These are phyloP conservation scores for Harmothoe impar DNA, from an alignment of 2,888 invertebrate species.

Conservation along the genomic window DNA sequence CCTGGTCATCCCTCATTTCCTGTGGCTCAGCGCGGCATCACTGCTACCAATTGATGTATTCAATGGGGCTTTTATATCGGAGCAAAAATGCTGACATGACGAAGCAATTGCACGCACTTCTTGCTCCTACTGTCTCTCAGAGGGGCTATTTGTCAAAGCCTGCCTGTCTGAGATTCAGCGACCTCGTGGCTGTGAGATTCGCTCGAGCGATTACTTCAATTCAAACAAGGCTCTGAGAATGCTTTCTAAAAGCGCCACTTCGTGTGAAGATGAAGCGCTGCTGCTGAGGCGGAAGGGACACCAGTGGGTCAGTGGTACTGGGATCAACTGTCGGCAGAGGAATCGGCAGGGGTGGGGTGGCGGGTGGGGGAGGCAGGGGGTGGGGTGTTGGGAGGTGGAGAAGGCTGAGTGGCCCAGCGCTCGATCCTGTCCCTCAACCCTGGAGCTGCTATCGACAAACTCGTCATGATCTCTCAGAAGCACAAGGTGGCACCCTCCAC, in stretches of 20 bases:
- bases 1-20: constrained; percentile 5
- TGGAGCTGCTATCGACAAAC: neutral
- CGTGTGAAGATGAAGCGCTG: neutral
- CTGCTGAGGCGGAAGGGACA: neutral
- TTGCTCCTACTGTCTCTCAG: neutral
- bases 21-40: neutral
- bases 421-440: too few relatives aligned
- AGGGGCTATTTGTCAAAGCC: constrained; percentile 20
- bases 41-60: constrained; percentile 5
- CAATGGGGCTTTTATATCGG: neutral
- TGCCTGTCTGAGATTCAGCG: neutral
- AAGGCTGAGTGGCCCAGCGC: neutral
- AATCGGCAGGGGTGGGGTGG: neutral
- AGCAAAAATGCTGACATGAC: neutral
- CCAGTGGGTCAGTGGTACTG: neutral
- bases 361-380: neutral
- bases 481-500: neutral
- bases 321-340: neutral
- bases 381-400: neutral
- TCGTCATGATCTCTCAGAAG: neutral
- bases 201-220: constrained; percentile 40
- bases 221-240: neutral
- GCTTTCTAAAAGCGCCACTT: neutral
- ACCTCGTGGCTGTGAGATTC: neutral
- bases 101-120: constrained; percentile 1